Conservation (phyloP, 2,797 vertebrate species). For the Aldrovandia affinis region DNA sequence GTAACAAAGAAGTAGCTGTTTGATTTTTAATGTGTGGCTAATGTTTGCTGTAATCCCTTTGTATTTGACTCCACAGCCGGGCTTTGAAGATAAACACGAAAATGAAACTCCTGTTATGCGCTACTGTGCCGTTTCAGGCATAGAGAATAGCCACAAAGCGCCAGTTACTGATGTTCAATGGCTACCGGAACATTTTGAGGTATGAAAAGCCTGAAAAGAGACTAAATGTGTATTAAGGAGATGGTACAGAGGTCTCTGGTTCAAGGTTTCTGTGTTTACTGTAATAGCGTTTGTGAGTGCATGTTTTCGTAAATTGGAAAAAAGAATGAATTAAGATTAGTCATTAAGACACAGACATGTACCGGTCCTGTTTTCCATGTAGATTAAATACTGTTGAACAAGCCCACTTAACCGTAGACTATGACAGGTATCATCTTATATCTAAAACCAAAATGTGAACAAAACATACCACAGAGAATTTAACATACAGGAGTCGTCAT, state of each 20-base stretch:
- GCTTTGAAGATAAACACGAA: slow-evolving; percentile 61
- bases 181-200: slow-evolving; percentile 83
- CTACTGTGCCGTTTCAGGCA: slow-evolving; percentile 78
- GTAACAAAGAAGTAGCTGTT: background rate
- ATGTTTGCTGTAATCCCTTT: slow-evolving; percentile 37
- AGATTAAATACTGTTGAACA: slow-evolving; percentile 23
- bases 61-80: slow-evolving; percentile 58
- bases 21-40: slow-evolving; percentile 9
- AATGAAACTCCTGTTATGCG: slow-evolving; percentile 66
- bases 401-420: background rate
- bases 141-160: slow-evolving; percentile 78
- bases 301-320: background rate
- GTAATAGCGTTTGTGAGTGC: background rate
- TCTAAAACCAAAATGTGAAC: slow-evolving; percentile 48
- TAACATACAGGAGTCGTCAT: slow-evolving; percentile 26
- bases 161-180: slow-evolving; percentile 86
- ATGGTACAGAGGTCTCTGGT: background rate
- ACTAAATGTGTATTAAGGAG: slow-evolving; percentile 13
- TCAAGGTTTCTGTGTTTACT: slow-evolving; percentile 23
- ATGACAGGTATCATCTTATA: slow-evolving; percentile 31
- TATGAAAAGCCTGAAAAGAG: slow-evolving; percentile 52
- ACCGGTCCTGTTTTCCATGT: background rate
- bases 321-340: background rate
- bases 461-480: slow-evolving; percentile 22
- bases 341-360: background rate